These are phyloP conservation scores for Cinara cedri DNA, from an alignment of 2,888 invertebrate genomes.

Conservation along the genomic window DNA sequence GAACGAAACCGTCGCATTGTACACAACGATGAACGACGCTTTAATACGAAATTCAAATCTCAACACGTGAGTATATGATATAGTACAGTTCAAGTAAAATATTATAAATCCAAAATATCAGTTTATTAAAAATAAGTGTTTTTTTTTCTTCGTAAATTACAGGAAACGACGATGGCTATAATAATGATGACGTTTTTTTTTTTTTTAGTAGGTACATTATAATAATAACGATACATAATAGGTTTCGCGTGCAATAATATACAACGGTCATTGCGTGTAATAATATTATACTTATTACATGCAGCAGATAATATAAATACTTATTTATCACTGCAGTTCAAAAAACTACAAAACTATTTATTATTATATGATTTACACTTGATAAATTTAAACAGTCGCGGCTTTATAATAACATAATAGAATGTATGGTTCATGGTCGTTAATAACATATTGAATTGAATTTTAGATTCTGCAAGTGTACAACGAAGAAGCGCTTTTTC, in stretches of 20 bases:
- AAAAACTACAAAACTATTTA: slow-evolving; percentile 18
- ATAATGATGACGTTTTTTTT: slow-evolving; percentile 10
- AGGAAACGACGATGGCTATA: neutral
- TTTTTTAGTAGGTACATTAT: neutral
- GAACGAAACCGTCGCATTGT: no score
- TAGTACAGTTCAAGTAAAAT: no score
- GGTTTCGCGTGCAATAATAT: slow-evolving; percentile 11
- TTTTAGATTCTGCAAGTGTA: no score
- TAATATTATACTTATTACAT: neutral
- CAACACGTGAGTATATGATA: no score
- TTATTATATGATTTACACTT: slow-evolving; percentile 21
- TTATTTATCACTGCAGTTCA: slow-evolving; percentile 8
- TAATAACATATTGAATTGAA: no score
- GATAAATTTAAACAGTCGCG: neutral
- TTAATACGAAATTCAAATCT: no score
- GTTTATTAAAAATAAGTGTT: neutral
- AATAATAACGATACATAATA: slow-evolving; percentile 34
- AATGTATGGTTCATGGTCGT: no score
- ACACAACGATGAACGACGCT: no score
- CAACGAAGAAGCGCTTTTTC: no score
- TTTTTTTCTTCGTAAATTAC: neutral
- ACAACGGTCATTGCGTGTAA: slow-evolving; percentile 21
- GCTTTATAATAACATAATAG: neutral
- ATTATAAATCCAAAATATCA: neutral
- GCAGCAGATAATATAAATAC: neutral